phyloP scores from a whole-genome alignment of 2,797 vertebrate species.

The Leuciscus waleckii region DNA sequence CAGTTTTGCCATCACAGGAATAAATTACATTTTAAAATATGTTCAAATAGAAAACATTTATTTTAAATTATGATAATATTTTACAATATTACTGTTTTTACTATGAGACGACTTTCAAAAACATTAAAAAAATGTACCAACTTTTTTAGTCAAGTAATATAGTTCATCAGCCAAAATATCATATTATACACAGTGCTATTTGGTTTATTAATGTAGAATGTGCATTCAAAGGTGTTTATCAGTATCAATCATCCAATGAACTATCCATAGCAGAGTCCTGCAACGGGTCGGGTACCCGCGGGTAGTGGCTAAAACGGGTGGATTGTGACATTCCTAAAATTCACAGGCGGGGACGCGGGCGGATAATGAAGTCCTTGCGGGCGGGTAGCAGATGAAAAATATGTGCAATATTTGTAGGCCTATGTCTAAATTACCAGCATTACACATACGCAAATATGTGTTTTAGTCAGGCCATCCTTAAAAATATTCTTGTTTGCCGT shows the following conservation, averaged over 20 bases:
- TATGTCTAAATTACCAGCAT: too few species aligned
- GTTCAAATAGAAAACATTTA: not conserved
- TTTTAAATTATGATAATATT: not conserved
- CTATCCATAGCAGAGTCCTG: not conserved
- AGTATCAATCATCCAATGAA: not conserved
- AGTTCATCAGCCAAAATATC: not conserved
- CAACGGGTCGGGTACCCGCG: too few species aligned
- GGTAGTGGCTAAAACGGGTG: too few species aligned
- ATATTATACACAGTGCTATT: not conserved
- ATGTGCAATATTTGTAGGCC: too few species aligned
- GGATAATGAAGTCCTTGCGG: too few species aligned
- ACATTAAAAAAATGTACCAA: not conserved
- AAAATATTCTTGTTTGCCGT: too few species aligned
- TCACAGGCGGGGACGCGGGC: too few species aligned
- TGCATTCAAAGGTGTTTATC: not conserved
- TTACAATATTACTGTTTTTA: not conserved
- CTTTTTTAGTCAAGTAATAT: not conserved
- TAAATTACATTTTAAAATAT: too few species aligned
- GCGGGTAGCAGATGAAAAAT: too few species aligned
- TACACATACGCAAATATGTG: too few species aligned
- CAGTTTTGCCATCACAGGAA: not conserved
- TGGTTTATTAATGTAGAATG: not conserved
- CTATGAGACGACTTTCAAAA: not conserved
- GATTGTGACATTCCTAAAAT: too few species aligned
- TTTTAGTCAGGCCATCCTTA: too few species aligned